These are phyloP conservation scores for Periphyllus acericola DNA, from an alignment of 2,888 invertebrate species.

Conservation along the genomic window DNA sequence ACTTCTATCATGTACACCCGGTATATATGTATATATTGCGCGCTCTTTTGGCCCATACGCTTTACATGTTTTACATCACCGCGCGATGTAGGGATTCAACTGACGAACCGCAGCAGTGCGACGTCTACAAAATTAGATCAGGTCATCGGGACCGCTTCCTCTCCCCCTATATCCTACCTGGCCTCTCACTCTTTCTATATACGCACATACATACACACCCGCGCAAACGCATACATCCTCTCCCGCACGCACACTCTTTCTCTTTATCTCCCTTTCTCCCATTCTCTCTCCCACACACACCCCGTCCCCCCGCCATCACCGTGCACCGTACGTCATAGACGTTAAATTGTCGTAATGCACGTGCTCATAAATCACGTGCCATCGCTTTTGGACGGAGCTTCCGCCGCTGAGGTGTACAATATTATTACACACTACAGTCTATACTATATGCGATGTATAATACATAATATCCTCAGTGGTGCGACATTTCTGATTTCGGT, in stretches of 20 bases:
- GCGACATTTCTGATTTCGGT: not conserved
- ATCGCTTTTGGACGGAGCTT: conserved; percentile 8
- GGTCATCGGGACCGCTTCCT: conserved; percentile 40
- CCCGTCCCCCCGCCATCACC: not conserved
- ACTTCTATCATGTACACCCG: not conserved
- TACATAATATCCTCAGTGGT: not conserved
- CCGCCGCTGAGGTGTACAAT: not conserved
- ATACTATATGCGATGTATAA: not conserved
- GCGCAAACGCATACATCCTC: too few species aligned
- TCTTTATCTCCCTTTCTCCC: too few species aligned
- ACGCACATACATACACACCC: too few species aligned
- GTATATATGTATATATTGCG: not conserved
- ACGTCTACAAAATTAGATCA: conserved; percentile 50
- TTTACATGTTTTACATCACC: conserved; percentile 14
- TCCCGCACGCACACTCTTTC: too few species aligned
- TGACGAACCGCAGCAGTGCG: conserved; percentile 32
- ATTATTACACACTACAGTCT: not conserved
- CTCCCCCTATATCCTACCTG: not conserved
- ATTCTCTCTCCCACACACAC: not conserved
- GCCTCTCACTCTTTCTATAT: too few species aligned
- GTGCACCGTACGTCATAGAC: conserved; percentile 18
- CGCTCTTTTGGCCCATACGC: not conserved
- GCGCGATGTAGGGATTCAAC: conserved; percentile 6
- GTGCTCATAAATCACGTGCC: conserved; percentile 59
- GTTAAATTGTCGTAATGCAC: conserved; percentile 41